Conservation (phyloP, 2,113 vertebrate species). For the Rhinichthys klamathensis region DNA sequence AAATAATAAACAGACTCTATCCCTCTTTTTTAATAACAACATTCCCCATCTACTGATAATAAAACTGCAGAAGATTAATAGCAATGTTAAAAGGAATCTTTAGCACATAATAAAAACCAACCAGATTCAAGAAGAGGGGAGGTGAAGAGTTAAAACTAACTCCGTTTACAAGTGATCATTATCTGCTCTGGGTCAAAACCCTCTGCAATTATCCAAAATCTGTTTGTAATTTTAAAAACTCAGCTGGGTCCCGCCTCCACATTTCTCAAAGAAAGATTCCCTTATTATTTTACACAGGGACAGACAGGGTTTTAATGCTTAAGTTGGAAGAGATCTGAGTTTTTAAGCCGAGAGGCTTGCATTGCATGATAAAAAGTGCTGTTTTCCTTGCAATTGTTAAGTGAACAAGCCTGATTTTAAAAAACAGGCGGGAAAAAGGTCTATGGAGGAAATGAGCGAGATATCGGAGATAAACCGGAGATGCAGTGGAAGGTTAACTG, state of each 20-base stretch:
- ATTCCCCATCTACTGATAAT: conserved; percentile 10
- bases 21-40: conserved; percentile 12
- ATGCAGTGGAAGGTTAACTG: conserved; percentile 79
- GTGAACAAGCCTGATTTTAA: background rate
- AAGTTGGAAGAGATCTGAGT: conserved; percentile 43
- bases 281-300: conserved; percentile 28
- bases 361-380: conserved; percentile 46
- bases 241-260: conserved; percentile 24
- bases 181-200: conserved; percentile 51
- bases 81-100: conserved; percentile 36
- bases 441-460: background rate
- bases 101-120: background rate
- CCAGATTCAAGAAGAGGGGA: conserved; percentile 40
- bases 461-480: conserved; percentile 40
- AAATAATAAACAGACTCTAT: conserved; percentile 33
- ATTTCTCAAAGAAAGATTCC: conserved; percentile 41
- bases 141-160: conserved; percentile 32
- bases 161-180: conserved; percentile 41
- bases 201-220: conserved; percentile 53
- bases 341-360: conserved; percentile 14
- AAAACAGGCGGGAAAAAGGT: conserved; percentile 3
- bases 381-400: conserved; percentile 12
- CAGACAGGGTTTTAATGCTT: conserved; percentile 26
- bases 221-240: conserved; percentile 56
- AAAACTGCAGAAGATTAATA: conserved; percentile 10